Evolutionary conservation across 2,888 invertebrate species (phyloP).

Genomic region (Bedellia somnulentella): DNA sequence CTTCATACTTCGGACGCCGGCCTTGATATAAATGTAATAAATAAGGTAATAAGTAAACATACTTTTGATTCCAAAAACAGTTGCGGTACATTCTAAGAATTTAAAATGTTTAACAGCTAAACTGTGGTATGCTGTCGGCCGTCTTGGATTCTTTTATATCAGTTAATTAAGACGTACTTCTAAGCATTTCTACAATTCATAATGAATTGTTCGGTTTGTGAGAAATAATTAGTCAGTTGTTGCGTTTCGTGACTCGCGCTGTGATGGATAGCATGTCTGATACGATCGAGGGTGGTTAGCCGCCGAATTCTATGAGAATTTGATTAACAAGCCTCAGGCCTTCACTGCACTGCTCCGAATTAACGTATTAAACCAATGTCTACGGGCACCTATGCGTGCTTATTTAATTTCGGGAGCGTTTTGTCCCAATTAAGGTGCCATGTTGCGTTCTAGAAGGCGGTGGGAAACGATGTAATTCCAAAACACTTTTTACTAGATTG

Average conservation of each 20-base stretch:
- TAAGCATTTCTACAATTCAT: slow-evolving; percentile 25
- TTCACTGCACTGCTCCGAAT: slow-evolving; percentile 25
- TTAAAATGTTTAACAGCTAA: no score
- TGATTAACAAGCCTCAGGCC: slow-evolving; percentile 39
- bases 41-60: no score
- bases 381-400: slow-evolving; percentile 40
- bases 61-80: no score
- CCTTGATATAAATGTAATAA: no score
- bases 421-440: slow-evolving; percentile 46
- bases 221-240: slow-evolving; percentile 32
- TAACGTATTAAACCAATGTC: slow-evolving; percentile 43
- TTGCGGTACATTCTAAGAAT: no score
- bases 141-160: no score
- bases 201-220: slow-evolving; percentile 32
- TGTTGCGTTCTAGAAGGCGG: slow-evolving; percentile 22
- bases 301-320: slow-evolving; percentile 49
- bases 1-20: no score
- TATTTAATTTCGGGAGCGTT: slow-evolving; percentile 47
- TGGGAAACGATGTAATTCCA: no score
- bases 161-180: no score
- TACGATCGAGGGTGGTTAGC: slow-evolving; percentile 30
- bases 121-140: no score
- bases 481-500: no score
- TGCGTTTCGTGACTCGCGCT: slow-evolving; percentile 35
- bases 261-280: slow-evolving; percentile 49